Base-by-base conservation (phyloP, 2,888 invertebrate species). In the Allygus modestus region DNA sequence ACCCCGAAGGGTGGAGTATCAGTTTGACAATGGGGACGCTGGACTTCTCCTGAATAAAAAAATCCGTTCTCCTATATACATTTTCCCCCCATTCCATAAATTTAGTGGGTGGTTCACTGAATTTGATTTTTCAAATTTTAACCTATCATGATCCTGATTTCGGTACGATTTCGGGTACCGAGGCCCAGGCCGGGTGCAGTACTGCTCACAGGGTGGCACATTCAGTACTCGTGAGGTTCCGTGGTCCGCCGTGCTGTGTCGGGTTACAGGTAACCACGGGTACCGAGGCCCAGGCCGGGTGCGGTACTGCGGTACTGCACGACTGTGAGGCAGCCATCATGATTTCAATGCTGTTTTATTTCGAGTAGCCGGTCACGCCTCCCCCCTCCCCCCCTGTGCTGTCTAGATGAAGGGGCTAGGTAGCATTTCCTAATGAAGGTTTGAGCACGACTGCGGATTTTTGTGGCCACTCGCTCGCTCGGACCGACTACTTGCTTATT, bases 281-380 rank as follows among this genome's bases (percentile, higher is more conserved):
- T 15, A 11, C 73, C 5, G 73, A 37, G 73, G 43, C 1, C 15
- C n/a, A n/a, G 41, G 77, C 11, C 58, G 20, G 61, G 54, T 33
- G n/a, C 61, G 37, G 81, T 79, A 33, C 26, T 12, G 37, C 41
- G 23, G 75, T 43, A 28, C 54, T 31, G 61, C 61, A 28, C 41
- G 77, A 37, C 46, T 46, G n/a, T 41, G 51, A 65, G 65, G 84
- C 84, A 77, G 84, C 84, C 84, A 84, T 84, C 84, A 84, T 84
- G 84, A 84, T 77, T 84, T 84, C 61, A 65, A 61, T 65, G 75
- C 79, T 84, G 77, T 77, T 84, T 84, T 83, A 75, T 83, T 83
- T 83, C 58, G 84, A 84, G 84, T 84, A 84, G 84, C 77, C 79
- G 33, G 84, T 84, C 84, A 84, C 84, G 84, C 84, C 84, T 79